Base-by-base conservation (phyloP, 1,140 invertebrate genomes). In the Nixonia krombeini region DNA sequence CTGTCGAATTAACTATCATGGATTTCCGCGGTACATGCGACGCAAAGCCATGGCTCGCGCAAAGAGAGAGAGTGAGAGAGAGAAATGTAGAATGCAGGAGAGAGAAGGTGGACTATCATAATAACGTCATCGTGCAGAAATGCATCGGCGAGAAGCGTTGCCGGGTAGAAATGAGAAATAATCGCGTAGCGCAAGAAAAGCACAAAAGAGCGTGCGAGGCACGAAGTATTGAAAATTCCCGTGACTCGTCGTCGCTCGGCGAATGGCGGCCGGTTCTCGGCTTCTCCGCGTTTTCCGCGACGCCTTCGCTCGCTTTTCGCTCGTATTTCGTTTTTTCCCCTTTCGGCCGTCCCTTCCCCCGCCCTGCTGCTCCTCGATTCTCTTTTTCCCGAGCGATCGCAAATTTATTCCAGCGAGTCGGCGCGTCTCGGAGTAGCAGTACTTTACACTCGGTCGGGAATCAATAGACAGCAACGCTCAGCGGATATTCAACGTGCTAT, bases 361-460 rank as follows among this genome's bases (percentile, higher is more conserved):
- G 5, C 23, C 12, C 35, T 13, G 33, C 49, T n/a, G 44, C 42
- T 47, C 23, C 23, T 49, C 38, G 46, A 23, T 44, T 67, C 55
- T 51, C 65, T 75, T 74, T 73, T 74, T 73, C 52, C 70, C 64
- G 50, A 59, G 73, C 74, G 70, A 79, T 79, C 79, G 81, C 73
- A 78, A 82, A 82, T 83, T 83, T 83, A 83, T 83, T 83, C 79
- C 68, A 72, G 70, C 74, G 76, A 80, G 72, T 75, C 76, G 75
- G 74, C 69, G 78, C 75, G 50, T 67, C 52, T 68, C 70, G 58
- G 74, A 78, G 75, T 75, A 69, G 73, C 74, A 73, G 70, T 81
- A 75, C 79, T 83, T 82, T 83, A 78, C 79, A 78, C 78, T 75
- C 80, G 75, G 57, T 73, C 75, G 68, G 72, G 75, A 83, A 83